These are phyloP conservation scores for Mormyrus hasselquistii DNA, from an alignment of 2,797 vertebrate genomes.

Conservation along the genomic window DNA sequence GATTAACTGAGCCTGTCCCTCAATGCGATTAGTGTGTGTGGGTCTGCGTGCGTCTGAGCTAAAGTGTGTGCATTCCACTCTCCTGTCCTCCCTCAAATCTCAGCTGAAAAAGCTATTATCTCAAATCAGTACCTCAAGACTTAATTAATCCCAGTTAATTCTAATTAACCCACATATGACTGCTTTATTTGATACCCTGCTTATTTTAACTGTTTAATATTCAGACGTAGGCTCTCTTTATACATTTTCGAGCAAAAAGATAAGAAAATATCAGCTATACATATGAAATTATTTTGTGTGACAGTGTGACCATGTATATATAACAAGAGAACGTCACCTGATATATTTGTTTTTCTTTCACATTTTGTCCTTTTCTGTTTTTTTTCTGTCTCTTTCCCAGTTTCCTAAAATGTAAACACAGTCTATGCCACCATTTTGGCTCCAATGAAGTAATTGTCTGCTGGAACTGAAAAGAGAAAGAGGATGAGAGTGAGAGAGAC, in stretches of 20 bases:
- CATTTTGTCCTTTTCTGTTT: not conserved
- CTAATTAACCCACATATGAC: not conserved
- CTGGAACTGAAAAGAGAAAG: not conserved
- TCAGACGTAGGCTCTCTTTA: not conserved
- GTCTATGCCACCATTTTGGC: slow-evolving; percentile 22
- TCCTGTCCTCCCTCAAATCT: not conserved
- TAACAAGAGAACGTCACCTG: not conserved
- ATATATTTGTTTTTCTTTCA: not conserved
- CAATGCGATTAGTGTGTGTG: not conserved
- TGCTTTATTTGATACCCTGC: not conserved
- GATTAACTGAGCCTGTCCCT: not conserved
- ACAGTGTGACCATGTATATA: not conserved
- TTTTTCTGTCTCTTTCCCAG: not conserved
- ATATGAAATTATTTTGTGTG: not conserved
- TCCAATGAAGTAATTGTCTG: not conserved
- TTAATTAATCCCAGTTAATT: not conserved
- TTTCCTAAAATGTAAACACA: slow-evolving; percentile 17
- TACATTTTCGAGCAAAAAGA: not conserved
- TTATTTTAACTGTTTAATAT: not conserved
- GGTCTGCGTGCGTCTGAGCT: not conserved
- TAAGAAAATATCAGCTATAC: not conserved
- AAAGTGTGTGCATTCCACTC: not conserved
- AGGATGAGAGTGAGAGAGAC: not conserved
- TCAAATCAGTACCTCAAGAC: not conserved
- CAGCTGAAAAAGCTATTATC: slow-evolving; percentile 23